phyloP scores from a whole-genome alignment of 2,797 vertebrate genomes.

The Spinibarbus caldwelli region DNA sequence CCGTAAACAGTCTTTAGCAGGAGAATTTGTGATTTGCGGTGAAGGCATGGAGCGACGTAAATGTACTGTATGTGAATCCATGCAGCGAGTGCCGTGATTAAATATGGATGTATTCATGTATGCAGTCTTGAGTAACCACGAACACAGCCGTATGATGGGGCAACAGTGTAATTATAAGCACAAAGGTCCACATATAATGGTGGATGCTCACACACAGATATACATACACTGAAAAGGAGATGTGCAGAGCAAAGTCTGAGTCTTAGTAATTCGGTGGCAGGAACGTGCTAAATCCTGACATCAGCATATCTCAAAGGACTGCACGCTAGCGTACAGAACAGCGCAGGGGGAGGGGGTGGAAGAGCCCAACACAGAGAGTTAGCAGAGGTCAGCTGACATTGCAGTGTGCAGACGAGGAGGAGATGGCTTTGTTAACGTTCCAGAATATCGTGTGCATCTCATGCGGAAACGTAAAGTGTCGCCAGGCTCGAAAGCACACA shows the following conservation, averaged over 20 bases:
- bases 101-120: constrained; percentile 33
- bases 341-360: not conserved
- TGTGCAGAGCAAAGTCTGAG: constrained; percentile 44
- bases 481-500: constrained; percentile 3
- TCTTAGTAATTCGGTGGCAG: constrained; percentile 47
- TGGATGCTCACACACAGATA: not conserved
- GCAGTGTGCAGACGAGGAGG: constrained; percentile 52
- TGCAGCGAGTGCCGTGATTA: constrained; percentile 19
- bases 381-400: constrained; percentile 59
- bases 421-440: constrained; percentile 25
- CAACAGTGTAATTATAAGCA: constrained; percentile 31
- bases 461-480: constrained; percentile 10
- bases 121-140: constrained; percentile 15
- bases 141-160: constrained; percentile 1
- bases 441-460: not conserved
- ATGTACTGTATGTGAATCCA: not conserved
- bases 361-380: constrained; percentile 40
- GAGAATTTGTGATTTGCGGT: constrained; percentile 36
- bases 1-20: constrained; percentile 27
- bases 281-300: constrained; percentile 56
- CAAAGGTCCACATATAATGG: not conserved
- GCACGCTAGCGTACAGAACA: constrained; percentile 21
- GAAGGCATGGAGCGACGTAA: constrained; percentile 11
- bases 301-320: constrained; percentile 61
- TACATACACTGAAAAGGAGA: constrained; percentile 14